Conservation (phyloP, 2,113 vertebrate genomes). For the Pachycephala philippinensis region DNA sequence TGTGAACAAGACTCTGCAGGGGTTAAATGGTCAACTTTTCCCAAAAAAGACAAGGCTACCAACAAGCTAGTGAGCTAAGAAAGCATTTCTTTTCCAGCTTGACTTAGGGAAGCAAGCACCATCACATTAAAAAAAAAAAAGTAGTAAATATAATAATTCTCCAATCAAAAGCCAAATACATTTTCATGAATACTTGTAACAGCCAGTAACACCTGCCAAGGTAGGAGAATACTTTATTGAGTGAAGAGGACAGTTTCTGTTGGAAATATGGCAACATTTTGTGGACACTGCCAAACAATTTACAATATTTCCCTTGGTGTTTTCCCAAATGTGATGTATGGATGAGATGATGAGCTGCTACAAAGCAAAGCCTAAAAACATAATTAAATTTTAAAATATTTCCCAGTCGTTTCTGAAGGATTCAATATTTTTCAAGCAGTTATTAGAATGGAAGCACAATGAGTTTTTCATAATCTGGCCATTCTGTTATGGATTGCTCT, state of each 20-base stretch:
- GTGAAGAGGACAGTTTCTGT: background rate
- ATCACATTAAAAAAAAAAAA: background rate
- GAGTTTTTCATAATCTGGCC: constrained; percentile 26
- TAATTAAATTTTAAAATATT: constrained; percentile 30
- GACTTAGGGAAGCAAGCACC: background rate
- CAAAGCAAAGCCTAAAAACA: constrained; percentile 2
- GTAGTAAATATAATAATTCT: background rate
- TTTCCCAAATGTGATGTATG: background rate
- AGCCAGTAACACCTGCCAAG: background rate
- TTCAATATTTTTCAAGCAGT: constrained; percentile 28
- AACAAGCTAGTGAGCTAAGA: background rate
- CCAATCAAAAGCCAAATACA: background rate
- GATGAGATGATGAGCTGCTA: background rate
- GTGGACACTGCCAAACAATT: background rate
- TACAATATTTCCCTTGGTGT: background rate
- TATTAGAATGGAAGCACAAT: constrained; percentile 37
- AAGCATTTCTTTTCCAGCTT: background rate
- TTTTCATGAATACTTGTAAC: background rate
- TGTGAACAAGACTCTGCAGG: background rate
- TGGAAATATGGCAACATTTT: background rate
- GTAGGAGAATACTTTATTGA: background rate
- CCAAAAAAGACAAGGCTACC: background rate
- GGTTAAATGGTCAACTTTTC: background rate
- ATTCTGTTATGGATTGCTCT: constrained; percentile 24
- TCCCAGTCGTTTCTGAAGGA: constrained; percentile 3